A percentile compares a stretch with the other conserved stretches of the same genome.
These are phyloP conservation scores for Paramormyrops kingsleyae DNA, from an alignment of 2,113 vertebrate genomes.

Conservation along the genomic window DNA sequence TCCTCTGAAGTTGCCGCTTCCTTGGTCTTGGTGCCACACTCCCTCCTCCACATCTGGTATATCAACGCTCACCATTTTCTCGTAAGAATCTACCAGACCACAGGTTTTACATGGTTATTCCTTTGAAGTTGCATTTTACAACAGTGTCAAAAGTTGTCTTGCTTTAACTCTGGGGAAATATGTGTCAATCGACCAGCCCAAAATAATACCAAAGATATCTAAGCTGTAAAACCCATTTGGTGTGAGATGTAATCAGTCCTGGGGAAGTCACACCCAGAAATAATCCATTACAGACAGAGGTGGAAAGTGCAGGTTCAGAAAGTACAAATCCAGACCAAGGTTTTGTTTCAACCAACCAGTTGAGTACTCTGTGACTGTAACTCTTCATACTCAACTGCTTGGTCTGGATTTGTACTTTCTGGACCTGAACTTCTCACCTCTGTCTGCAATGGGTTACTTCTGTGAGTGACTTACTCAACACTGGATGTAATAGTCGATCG, in stretches of 20 bases:
- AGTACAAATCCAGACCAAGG: background rate
- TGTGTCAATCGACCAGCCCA: background rate
- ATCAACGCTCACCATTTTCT: conserved; percentile 15
- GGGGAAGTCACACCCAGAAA: background rate
- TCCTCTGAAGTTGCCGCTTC: background rate
- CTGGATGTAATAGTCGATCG: background rate
- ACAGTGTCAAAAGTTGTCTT: background rate
- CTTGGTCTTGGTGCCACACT: background rate
- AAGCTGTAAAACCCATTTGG: background rate
- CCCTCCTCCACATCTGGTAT: background rate
- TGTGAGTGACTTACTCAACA: background rate
- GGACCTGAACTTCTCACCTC: background rate
- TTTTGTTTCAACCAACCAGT: background rate
- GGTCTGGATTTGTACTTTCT: background rate
- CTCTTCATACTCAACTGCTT: background rate
- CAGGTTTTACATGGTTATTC: background rate
- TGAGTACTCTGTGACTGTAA: background rate
- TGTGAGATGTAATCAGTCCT: background rate
- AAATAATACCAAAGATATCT: background rate
- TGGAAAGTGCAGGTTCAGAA: background rate
- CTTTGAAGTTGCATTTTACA: background rate
- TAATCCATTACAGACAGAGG: background rate
- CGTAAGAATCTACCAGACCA: conserved; percentile 10
- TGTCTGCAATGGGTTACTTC: background rate
- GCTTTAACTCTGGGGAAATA: background rate